Evolutionary conservation across 2,113 vertebrate species (phyloP), one percentile per base, ranked within the genome.

Genomic region (Nycticebus coucang): DNA sequence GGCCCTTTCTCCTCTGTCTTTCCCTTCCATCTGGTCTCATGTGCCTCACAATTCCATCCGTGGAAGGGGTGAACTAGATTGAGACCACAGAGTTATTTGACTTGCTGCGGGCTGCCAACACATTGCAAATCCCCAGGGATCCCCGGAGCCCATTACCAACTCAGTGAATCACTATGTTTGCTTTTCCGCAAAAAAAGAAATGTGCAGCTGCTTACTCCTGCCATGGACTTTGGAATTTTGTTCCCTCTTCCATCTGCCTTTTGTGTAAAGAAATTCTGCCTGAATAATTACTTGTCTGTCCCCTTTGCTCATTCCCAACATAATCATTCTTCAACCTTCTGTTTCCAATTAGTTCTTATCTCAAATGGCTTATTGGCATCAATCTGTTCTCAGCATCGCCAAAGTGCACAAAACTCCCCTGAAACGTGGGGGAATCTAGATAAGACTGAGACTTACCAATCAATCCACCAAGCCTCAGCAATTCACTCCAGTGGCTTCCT

Each of bases 331-430:
- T 98, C 98, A 98, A 85, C 96, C 98, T 97, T 98, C 98, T 98
- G 97, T 98, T 98, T 98, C 98, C 97, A 98, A 98, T 98, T 98
- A 98, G 97, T 98, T 98, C 95, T 97, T 98, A 97, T 98, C 97
- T 98, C 98, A 97, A 97, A 98, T 95, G 78, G 74, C 96, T 98
- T 98, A 97, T 98, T 98, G 98, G 98, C 98, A 98, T 97, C 95
- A 98, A 87, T 98, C 94, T 98, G 96, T 97, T 98, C 97, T 96
- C 95, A 92, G 93, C 83, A 95, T 98, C 98, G 97, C 97, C 98
- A 97, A 98, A 98, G 98, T 97, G 97, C 97, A 98, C 97, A 96
- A 97, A 98, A 98, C 96, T 98, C 89, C 93, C 96, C 94, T 90
- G 95, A 97, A 97, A 97, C 87, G 90, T 62, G 50, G 84, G 57